Evolutionary conservation across 2,113 vertebrate genomes (phyloP).

Genomic region (Nycticebus coucang): DNA sequence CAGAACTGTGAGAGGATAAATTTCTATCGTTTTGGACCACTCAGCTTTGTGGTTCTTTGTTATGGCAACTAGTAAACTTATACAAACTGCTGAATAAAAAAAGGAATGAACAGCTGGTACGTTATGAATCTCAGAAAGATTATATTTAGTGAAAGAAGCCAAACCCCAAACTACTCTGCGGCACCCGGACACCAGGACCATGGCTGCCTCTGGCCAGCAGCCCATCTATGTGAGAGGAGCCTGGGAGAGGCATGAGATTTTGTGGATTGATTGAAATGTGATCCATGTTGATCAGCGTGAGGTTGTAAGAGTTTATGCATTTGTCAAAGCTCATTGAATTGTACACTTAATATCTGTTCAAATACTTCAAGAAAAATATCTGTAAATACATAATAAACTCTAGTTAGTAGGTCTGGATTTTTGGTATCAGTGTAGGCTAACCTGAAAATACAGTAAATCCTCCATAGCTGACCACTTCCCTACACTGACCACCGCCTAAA

Average conservation of each 20-base stretch:
- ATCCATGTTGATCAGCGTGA: neutral
- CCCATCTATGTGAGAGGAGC: neutral
- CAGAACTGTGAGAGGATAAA: neutral
- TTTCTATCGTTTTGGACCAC: neutral
- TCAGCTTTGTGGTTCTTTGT: neutral
- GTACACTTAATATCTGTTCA: neutral
- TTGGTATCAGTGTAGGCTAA: neutral
- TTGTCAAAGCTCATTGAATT: neutral
- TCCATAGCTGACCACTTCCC: no score
- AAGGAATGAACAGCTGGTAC: neutral
- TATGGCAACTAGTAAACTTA: neutral
- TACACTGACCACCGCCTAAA: no score
- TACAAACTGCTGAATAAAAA: neutral
- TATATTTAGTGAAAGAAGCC: neutral
- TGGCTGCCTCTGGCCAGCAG: neutral
- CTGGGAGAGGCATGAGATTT: neutral
- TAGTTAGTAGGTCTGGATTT: neutral
- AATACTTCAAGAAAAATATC: neutral
- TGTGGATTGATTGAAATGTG: neutral
- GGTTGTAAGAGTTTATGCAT: neutral
- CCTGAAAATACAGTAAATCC: neutral
- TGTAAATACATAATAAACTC: neutral
- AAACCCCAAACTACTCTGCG: neutral
- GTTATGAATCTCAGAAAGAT: neutral
- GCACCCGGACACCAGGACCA: neutral